Base-by-base conservation (phyloP, 2,888 invertebrate species). In the Clepsis dumicolana region DNA sequence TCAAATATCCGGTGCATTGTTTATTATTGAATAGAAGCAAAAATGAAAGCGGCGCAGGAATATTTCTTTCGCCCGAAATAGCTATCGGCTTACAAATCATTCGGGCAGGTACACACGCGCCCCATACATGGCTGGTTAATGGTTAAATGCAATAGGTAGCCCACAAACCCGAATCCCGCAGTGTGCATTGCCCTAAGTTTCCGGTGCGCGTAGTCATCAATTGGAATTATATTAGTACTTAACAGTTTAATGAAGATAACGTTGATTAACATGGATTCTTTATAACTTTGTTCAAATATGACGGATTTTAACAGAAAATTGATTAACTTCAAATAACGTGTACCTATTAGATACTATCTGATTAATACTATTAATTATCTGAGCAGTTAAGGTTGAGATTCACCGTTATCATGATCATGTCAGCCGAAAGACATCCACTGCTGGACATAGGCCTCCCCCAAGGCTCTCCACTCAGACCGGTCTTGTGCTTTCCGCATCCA, bases 11-110 rank as follows among this genome's bases (percentile, higher is more conserved):
- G 83, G 83, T 75, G 79, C 73, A 76, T 81, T 88, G 86, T 91
- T 89, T 89, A 86, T 90, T 86, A 82, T 88, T 83, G 78, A 82
- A 84, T 81, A 78, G 80, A 78, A 80, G 74, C 79, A 84, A 89
- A 91, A 92, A 87, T 81, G 87, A 91, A 92, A 91, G 87, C 86
- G 81, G 84, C 76, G 73, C 81, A 75, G 81, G 83, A 83, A 85
- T 89, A 89, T 90, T 91, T 88, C 78, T 82, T 84, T 87, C 83
- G 84, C 85, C 86, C 78, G 77, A 88, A 93, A 93, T 91, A 91
- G 90, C 88, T 91, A 89, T 90, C 89, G 82, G 77, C 78, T 81
- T 83, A 87, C 86, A 86, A 87, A 89, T 90, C 88, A 87, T 84
- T 84, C 74, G 72, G 75, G 80, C 87, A 89, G 75, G 88, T 88